Percentiles rank a stretch among this genome's conserved stretches.
phyloP scores from a whole-genome alignment of 1,140 invertebrate species.

The Scaptodrosophila lebanonensis region DNA sequence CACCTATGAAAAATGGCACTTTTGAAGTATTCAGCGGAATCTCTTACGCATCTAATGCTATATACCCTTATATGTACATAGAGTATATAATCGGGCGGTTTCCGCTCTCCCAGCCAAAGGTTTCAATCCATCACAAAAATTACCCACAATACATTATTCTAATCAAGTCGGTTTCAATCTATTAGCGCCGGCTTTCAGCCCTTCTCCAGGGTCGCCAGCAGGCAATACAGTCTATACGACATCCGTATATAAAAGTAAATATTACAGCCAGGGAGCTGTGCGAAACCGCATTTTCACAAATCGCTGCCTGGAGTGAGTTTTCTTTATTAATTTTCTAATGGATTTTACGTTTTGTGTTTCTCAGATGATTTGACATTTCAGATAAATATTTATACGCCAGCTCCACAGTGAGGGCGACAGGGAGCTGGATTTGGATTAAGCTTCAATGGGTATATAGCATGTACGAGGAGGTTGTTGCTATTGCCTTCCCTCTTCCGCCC shows the following conservation, averaged over 20 bases:
- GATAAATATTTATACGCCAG: slow-evolving; percentile 66
- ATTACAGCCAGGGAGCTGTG: neutral
- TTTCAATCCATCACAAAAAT: too few species aligned
- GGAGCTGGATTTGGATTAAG: slow-evolving; percentile 12
- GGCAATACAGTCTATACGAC: slow-evolving; percentile 35
- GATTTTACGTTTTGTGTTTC: slow-evolving; percentile 71
- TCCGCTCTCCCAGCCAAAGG: too few species aligned
- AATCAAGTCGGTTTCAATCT: slow-evolving; percentile 62
- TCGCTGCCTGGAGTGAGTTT: slow-evolving; percentile 33
- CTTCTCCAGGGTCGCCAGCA: slow-evolving; percentile 13
- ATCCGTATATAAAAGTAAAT: slow-evolving; percentile 18
- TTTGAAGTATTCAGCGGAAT: too few species aligned
- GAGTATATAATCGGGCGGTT: too few species aligned
- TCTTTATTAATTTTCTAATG: slow-evolving; percentile 77
- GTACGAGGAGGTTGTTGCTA: slow-evolving; percentile 33
- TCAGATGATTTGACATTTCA: slow-evolving; percentile 70
- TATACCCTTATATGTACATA: too few species aligned
- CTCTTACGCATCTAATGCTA: too few species aligned
- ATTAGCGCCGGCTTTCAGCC: slow-evolving; percentile 32
- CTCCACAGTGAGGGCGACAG: too few species aligned
- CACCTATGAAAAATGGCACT: too few species aligned
- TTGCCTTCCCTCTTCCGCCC: slow-evolving; percentile 23
- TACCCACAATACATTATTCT: slow-evolving; percentile 45
- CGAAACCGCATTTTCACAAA: slow-evolving; percentile 50
- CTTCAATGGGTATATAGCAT: slow-evolving; percentile 14